Evolutionary conservation across 2,797 vertebrate species (phyloP), one percentile per base, ranked within the genome.

Genomic region (Neopelma chrysocephalum): DNA sequence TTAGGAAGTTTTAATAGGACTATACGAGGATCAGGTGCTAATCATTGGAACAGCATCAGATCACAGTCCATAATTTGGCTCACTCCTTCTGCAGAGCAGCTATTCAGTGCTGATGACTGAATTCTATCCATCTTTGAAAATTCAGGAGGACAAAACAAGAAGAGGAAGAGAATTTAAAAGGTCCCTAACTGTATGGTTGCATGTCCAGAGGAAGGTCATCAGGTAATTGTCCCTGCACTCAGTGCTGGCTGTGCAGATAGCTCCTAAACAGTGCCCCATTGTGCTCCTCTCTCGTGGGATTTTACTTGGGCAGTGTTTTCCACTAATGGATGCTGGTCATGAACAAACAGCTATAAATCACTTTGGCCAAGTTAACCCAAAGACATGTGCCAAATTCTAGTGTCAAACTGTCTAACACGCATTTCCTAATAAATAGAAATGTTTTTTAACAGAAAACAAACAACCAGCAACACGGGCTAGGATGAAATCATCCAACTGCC

Each of bases 291-390:
- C 92, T 65, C 92, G 29, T 22, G 76, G 66, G 82, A 38, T 68
- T 94, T 79, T 18, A 32, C 42, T 86, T 72, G 77, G 50, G 75
- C 32, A 56, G 56, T 20, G 9, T 78, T 95, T 90, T 72, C 78
- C 36, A 60, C 56, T 96, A 95, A 93, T 64, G 87, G 82, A 96
- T 96, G 94, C 90, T 95, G 87, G 79, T 93, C 81, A 94, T 94
- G 93, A 87, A 88, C 82, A 91, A 95, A 76, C 45, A 91, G 34
- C 64, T 88, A 43, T 94, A 95, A 95, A 96, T 96, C 81, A 90
- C 76, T 93, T 87, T 94, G 87, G 87, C 83, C 82, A 94, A 95
- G 87, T 77, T 94, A 89, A 90, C 60, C 50, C 40, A 56, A 96
- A 95, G 89, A 31, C 50, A 10, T 5, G 20, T 11, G 40, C 94